Percentiles rank a stretch among this genome's conserved stretches.
Conservation (phyloP, 2,797 vertebrate species). For the Acomys russatus region DNA sequence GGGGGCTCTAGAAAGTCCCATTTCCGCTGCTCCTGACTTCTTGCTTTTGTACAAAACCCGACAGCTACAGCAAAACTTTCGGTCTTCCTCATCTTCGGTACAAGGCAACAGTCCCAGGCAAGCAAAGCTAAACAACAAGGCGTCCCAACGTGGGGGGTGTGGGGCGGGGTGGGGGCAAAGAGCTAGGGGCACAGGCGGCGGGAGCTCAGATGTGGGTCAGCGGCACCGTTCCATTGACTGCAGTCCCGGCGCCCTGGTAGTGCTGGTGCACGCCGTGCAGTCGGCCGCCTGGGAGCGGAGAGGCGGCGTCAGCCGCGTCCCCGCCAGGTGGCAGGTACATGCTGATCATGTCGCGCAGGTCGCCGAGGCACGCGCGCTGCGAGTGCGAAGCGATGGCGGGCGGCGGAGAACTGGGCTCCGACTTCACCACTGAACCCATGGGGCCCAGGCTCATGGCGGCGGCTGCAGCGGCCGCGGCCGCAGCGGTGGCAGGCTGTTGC, state of each 20-base stretch:
- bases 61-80: conserved; percentile 82
- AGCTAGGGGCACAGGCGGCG: neutral
- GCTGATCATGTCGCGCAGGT: conserved; percentile 99
- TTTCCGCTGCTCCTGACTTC: conserved; percentile 63
- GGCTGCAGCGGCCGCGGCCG: conserved; percentile 92
- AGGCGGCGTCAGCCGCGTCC: conserved; percentile 95
- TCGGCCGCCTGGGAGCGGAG: conserved; percentile 94
- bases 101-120: conserved; percentile 86
- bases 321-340: conserved; percentile 99
- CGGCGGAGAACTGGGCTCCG: conserved; percentile 98
- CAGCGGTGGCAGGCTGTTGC: conserved; percentile 95
- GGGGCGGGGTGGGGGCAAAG: conserved; percentile 53
- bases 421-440: conserved; percentile 97
- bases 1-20: conserved; percentile 82
- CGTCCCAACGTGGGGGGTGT: conserved; percentile 79
- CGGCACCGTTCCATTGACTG: conserved; percentile 97
- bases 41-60: conserved; percentile 76
- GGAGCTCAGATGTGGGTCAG: conserved; percentile 96
- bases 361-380: conserved; percentile 97
- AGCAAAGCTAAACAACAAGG: conserved; percentile 87
- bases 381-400: conserved; percentile 97
- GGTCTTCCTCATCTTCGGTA: conserved; percentile 76
- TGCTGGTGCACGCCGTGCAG: conserved; percentile 99
- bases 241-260: conserved; percentile 97
- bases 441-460: conserved; percentile 95